phyloP scores from a whole-genome alignment of 2,888 invertebrate genomes.

The Pegoplata infirma region DNA sequence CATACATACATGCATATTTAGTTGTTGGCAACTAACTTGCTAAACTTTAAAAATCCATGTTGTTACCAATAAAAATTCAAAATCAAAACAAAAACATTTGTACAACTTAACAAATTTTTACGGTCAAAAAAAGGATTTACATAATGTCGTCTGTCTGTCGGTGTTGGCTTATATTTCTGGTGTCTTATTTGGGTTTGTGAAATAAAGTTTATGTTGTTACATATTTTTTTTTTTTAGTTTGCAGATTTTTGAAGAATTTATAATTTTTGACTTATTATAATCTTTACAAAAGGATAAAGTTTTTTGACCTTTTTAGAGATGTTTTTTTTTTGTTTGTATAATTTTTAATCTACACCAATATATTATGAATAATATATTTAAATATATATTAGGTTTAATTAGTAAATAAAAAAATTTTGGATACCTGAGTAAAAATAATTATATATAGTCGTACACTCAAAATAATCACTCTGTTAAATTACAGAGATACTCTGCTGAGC shows the following conservation, averaged over 20 bases:
- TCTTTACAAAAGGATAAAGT: neutral
- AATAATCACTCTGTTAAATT: too few species aligned
- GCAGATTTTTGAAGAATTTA: neutral
- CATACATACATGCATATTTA: neutral
- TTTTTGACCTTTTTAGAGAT: neutral
- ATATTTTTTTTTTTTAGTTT: neutral
- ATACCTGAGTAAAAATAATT: too few species aligned
- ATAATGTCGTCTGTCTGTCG: too few species aligned
- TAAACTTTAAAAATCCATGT: slow-evolving; percentile 40
- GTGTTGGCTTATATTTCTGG: neutral
- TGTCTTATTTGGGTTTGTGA: neutral
- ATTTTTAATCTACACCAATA: too few species aligned
- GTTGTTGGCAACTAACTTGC: slow-evolving; percentile 33
- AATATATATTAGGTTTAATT: too few species aligned
- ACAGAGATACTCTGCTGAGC: too few species aligned
- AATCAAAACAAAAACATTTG: slow-evolving; percentile 36
- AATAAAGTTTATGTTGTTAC: neutral
- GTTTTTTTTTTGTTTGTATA: too few species aligned
- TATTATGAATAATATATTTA: too few species aligned
- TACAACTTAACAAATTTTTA: slow-evolving; percentile 23
- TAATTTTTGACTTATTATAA: neutral
- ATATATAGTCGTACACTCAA: too few species aligned
- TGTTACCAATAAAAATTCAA: slow-evolving; percentile 9
- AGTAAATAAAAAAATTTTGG: too few species aligned
- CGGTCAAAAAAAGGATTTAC: slow-evolving; percentile 21